Evolutionary conservation across 2,797 vertebrate genomes (phyloP).

Genomic region (Molossus alvarezi): DNA sequence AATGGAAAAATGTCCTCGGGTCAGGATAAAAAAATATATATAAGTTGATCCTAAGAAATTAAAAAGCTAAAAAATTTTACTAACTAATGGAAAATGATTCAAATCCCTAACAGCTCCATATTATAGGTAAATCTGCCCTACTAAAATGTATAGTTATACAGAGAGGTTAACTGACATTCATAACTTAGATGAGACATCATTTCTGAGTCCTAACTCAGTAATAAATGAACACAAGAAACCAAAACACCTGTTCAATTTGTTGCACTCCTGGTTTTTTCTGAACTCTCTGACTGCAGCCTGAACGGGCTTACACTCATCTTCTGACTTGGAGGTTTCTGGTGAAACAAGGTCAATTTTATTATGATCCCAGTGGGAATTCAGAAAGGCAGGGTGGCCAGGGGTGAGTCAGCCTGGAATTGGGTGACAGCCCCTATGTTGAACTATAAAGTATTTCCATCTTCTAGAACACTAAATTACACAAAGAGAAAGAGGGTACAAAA

Average conservation of each 20-base stretch:
- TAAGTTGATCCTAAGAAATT: slow-evolving; percentile 55
- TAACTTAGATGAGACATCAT: slow-evolving; percentile 34
- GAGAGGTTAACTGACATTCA: background rate
- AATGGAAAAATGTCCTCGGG: too few species aligned
- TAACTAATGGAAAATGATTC: slow-evolving; percentile 49
- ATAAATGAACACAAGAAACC: slow-evolving; percentile 40
- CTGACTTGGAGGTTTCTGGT: background rate
- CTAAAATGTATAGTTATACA: background rate
- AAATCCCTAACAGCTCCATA: background rate
- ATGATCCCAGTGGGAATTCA: background rate
- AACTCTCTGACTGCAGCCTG: background rate
- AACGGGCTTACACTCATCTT: background rate
- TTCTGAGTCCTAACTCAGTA: slow-evolving; percentile 48
- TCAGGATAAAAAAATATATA: background rate
- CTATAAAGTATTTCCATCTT: background rate
- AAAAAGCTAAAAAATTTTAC: slow-evolving; percentile 32
- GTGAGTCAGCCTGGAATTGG: background rate
- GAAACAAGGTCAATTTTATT: background rate
- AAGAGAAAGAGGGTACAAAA: background rate
- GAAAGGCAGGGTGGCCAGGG: background rate
- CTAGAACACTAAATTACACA: slow-evolving; percentile 30
- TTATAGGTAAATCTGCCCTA: background rate
- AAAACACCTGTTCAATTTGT: slow-evolving; percentile 14
- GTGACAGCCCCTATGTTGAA: background rate
- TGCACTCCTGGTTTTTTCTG: background rate